Percentiles rank a stretch among this genome's conserved stretches.
Evolutionary conservation across 2,797 vertebrate genomes (phyloP).

Genomic region (Ispidina picta): DNA sequence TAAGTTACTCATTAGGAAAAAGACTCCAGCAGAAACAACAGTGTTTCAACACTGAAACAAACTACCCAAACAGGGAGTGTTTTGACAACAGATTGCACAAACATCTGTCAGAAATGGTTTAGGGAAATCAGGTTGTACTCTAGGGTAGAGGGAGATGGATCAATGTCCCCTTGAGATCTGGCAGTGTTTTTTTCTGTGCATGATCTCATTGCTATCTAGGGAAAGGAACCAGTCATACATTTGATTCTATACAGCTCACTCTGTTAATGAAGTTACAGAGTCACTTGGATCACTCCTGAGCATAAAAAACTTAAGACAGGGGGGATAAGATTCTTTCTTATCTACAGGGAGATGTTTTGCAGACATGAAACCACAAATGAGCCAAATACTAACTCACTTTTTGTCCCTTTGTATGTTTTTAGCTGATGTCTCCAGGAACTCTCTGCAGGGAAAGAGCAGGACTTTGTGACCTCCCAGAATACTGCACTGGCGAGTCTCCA

Average conservation of each 20-base stretch:
- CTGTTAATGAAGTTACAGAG: neutral
- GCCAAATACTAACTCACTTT: neutral
- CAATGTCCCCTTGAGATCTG: neutral
- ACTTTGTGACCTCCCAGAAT: constrained; percentile 92
- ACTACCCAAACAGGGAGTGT: neutral
- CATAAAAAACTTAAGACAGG: neutral
- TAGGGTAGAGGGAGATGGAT: neutral
- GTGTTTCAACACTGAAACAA: neutral
- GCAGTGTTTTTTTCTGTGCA: neutral
- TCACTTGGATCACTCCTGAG: neutral
- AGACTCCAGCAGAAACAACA: neutral
- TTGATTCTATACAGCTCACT: neutral
- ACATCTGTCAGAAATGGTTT: neutral
- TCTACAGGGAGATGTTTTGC: neutral
- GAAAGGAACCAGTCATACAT: neutral
- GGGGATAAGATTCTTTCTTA: neutral
- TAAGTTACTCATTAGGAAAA: neutral
- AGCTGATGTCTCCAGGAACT: constrained; percentile 89
- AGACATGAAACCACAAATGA: neutral
- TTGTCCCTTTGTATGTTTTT: neutral
- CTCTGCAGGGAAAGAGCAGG: constrained; percentile 85
- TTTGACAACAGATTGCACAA: neutral
- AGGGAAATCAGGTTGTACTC: neutral
- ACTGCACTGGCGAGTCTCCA: constrained; percentile 89
- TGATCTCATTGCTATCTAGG: neutral